Percentiles rank a stretch among this genome's conserved stretches.
Evolutionary conservation across 2,113 vertebrate genomes (phyloP).

Genomic region (Galeopterus variegatus): DNA sequence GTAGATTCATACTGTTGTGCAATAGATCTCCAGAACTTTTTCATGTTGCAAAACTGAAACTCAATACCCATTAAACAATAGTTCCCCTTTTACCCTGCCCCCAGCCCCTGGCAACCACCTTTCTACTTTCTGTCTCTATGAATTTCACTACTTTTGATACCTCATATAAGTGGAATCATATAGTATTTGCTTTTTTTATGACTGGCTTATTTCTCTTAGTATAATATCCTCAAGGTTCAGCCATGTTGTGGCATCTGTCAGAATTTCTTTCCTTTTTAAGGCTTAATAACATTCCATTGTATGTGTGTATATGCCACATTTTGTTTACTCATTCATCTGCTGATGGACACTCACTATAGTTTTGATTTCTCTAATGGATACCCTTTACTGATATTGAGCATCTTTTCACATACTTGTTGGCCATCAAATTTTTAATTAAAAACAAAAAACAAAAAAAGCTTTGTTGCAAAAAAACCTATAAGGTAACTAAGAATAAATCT

Average conservation of each 20-base stretch:
- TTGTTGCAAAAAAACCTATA: not conserved
- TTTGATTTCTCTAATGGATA: not conserved
- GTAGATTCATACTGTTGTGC: not conserved
- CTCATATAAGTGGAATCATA: not conserved
- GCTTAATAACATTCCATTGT: not conserved
- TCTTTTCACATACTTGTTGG: not conserved
- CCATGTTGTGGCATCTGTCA: not conserved
- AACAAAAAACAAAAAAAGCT: not conserved
- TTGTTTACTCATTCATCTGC: not conserved
- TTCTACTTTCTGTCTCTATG: not conserved
- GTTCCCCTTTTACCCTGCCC: no score
- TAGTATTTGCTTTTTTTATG: not conserved
- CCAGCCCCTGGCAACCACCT: not conserved
- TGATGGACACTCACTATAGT: not conserved
- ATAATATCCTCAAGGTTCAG: not conserved
- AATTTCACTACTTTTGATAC: not conserved
- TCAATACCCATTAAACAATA: not conserved
- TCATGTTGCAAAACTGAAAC: not conserved
- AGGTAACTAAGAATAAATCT: not conserved
- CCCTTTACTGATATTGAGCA: not conserved
- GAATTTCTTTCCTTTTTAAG: not conserved
- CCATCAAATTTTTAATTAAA: not conserved
- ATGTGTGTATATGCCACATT: not conserved
- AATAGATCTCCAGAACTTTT: not conserved
- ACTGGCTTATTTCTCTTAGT: not conserved